phyloP scores from a whole-genome alignment of 2,113 vertebrate species.

The Gobius niger region DNA sequence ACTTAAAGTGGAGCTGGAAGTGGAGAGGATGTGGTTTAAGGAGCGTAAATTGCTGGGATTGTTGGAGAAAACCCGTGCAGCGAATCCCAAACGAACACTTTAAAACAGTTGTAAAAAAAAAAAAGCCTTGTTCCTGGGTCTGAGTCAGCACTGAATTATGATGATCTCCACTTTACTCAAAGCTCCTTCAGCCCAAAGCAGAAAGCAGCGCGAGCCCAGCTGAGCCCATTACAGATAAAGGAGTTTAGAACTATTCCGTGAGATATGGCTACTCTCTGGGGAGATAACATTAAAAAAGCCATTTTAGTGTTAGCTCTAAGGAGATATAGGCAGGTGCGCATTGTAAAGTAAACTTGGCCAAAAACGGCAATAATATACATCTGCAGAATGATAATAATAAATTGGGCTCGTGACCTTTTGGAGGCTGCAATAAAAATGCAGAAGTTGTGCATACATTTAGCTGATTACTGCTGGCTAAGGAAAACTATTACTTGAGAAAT shows the following conservation, averaged over 20 bases:
- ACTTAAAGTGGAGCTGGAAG: slow-evolving; percentile 10
- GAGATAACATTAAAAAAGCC: not conserved
- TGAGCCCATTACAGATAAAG: slow-evolving; percentile 18
- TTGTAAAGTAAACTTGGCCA: slow-evolving; percentile 3
- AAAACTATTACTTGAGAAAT: not conserved
- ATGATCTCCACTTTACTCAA: slow-evolving; percentile 16
- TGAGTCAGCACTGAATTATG: slow-evolving; percentile 12
- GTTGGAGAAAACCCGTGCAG: slow-evolving; percentile 2
- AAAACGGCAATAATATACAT: not conserved
- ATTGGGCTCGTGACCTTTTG: not conserved
- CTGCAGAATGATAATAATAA: not conserved
- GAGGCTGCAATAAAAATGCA: not conserved
- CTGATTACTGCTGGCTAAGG: not conserved
- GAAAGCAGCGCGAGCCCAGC: not conserved
- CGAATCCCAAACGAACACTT: slow-evolving; percentile 32
- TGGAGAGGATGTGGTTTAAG: not conserved
- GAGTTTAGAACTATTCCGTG: not conserved
- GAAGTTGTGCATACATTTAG: not conserved
- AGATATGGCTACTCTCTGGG: not conserved
- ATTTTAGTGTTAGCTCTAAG: not conserved
- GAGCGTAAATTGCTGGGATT: slow-evolving; percentile 2
- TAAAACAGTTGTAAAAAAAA: slow-evolving; percentile 13
- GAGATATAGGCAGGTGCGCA: not conserved
- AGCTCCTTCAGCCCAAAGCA: slow-evolving; percentile 2
- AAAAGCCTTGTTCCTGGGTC: not conserved